phyloP scores from a whole-genome alignment of 2,888 invertebrate genomes.

The Lithophane socia region DNA sequence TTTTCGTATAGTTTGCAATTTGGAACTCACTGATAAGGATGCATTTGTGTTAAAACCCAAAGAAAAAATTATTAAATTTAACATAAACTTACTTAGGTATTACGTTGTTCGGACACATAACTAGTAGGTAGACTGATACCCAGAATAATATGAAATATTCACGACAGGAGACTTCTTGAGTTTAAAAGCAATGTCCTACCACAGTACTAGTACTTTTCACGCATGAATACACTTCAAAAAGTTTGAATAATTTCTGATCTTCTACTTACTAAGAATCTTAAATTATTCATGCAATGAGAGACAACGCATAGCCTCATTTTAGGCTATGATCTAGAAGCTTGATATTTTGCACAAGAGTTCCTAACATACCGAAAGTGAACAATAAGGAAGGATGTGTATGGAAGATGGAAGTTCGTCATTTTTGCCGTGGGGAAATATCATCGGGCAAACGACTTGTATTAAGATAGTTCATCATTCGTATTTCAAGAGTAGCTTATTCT shows the following conservation, averaged over 20 bases:
- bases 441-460: neutral
- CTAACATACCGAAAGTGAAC: neutral
- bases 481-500: neutral
- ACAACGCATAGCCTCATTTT: neutral
- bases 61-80: neutral
- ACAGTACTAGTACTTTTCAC: neutral
- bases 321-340: neutral
- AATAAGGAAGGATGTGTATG: neutral
- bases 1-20: neutral
- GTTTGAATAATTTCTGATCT: neutral
- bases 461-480: neutral
- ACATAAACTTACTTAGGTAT: neutral
- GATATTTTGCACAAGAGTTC: too few species aligned
- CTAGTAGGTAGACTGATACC: neutral
- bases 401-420: neutral
- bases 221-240: neutral
- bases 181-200: neutral
- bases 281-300: neutral
- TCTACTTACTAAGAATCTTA: neutral
- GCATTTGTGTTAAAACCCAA: neutral
- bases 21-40: neutral
- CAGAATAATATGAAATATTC: constrained; percentile 3
- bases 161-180: neutral
- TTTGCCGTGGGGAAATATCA: neutral
- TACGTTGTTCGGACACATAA: neutral